phyloP scores from a whole-genome alignment of 2,797 vertebrate genomes.

The Pangasius macronema region DNA sequence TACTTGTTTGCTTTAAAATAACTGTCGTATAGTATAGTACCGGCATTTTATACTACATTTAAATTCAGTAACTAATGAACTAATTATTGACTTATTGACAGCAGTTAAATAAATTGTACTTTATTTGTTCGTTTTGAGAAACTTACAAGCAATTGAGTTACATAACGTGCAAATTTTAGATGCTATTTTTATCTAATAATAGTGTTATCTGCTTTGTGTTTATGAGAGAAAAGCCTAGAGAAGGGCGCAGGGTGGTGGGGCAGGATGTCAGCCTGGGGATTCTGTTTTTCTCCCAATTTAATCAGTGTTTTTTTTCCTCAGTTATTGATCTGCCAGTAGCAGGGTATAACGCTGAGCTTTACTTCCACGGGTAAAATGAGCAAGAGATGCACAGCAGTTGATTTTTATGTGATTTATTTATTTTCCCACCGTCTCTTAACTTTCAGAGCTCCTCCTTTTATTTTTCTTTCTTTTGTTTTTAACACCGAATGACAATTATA shows the following conservation, averaged over 20 bases:
- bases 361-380: constrained; percentile 42
- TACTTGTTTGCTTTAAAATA: not conserved
- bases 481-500: not conserved
- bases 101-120: not conserved
- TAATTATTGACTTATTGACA: not conserved
- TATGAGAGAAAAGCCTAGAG: constrained; percentile 21
- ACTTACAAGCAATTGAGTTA: not conserved
- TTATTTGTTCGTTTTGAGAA: too few relatives aligned
- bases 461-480: not conserved
- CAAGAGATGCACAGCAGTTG: constrained; percentile 24
- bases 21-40: too few relatives aligned
- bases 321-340: constrained; percentile 54
- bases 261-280: constrained; percentile 9
- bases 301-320: constrained; percentile 47
- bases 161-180: not conserved
- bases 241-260: constrained; percentile 11
- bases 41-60: not conserved
- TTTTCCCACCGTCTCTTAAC: too few relatives aligned
- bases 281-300: constrained; percentile 43
- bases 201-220: constrained; percentile 8
- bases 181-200: too few relatives aligned
- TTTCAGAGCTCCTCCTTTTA: not conserved
- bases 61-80: not conserved
- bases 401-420: constrained; percentile 4
- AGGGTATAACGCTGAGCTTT: constrained; percentile 40